A percentile compares a stretch with the other conserved stretches of the same genome.
Conservation (phyloP, 1,140 invertebrate genomes). For the Antheraea pernyi region DNA sequence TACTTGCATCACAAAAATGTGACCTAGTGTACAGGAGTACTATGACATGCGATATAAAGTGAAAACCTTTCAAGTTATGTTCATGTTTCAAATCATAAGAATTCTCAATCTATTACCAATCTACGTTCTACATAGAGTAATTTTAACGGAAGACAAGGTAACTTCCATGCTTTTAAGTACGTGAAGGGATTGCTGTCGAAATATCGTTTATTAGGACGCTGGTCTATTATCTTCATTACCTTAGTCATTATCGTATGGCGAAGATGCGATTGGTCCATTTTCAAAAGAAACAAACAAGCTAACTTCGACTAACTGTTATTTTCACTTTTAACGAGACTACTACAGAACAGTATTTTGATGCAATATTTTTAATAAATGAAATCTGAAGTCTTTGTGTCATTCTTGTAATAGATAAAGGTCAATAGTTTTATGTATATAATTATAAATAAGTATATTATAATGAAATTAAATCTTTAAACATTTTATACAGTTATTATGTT, state of each 20-base stretch:
- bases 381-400: no score
- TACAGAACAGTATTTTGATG: not conserved
- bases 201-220: not conserved
- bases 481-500: no score
- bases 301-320: not conserved
- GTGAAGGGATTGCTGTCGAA: not conserved
- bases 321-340: not conserved
- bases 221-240: not conserved
- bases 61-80: no score
- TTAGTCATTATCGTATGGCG: not conserved
- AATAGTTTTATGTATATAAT: no score
- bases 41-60: no score
- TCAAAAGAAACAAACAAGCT: not conserved
- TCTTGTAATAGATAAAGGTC: no score
- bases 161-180: not conserved
- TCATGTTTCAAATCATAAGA: no score
- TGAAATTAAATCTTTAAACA: no score
- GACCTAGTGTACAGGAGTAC: no score
- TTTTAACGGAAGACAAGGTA: not conserved
- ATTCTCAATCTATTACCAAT: no score
- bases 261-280: not conserved
- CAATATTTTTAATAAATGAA: not conserved
- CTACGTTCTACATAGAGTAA: not conserved
- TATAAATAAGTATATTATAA: no score
- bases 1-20: no score